Percentiles rank a stretch among this genome's conserved stretches.
These are phyloP conservation scores for Coecobrya sp. DNA, from an alignment of 2,888 invertebrate species.

Conservation along the genomic window DNA sequence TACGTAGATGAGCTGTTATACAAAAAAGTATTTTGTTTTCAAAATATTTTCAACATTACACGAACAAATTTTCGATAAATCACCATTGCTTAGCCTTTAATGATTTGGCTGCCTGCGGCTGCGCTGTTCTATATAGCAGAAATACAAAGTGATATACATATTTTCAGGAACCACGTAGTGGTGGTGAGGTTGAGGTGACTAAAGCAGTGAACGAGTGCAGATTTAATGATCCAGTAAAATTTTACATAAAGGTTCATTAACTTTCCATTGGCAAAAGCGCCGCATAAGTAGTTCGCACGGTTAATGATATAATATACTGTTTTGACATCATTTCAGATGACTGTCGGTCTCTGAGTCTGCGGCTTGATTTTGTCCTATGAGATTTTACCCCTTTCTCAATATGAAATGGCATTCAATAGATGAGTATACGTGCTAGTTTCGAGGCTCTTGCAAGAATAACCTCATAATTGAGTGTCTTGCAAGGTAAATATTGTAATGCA, in stretches of 20 bases:
- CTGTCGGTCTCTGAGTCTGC: neutral
- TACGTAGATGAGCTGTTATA: too few species aligned
- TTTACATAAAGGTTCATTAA: constrained; percentile 68
- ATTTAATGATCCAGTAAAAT: constrained; percentile 45
- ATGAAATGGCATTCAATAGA: neutral
- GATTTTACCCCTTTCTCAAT: neutral
- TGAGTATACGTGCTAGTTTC: constrained; percentile 4
- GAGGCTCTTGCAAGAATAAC: constrained; percentile 17
- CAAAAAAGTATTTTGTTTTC: too few species aligned
- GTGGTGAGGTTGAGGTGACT: neutral
- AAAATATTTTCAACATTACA: neutral
- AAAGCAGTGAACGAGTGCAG: neutral
- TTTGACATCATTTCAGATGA: neutral
- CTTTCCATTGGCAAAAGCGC: constrained; percentile 19
- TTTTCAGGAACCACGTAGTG: too few species aligned
- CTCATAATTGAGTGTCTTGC: neutral
- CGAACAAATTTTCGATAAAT: neutral
- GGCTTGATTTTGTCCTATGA: neutral
- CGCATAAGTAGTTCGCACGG: neutral
- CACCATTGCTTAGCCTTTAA: neutral
- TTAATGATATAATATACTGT: neutral
- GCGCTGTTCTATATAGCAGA: neutral
- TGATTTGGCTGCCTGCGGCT: neutral
- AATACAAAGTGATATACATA: too few species aligned
- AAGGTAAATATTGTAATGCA: constrained; percentile 50